Base-by-base conservation (phyloP, 2,888 invertebrate genomes). In the Acronicta aceris region DNA sequence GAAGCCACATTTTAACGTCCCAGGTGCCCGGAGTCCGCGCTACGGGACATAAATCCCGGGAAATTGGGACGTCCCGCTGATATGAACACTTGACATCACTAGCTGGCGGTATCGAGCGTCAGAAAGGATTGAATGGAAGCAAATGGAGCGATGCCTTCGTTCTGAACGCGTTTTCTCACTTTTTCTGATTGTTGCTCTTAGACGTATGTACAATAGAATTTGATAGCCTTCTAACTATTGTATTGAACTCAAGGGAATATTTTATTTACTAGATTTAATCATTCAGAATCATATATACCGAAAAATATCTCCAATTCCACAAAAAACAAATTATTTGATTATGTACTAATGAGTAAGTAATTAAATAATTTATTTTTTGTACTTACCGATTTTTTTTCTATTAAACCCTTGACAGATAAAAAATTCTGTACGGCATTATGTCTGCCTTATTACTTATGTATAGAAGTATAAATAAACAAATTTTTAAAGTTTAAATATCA, bases 111-210 rank as follows among this genome's bases (percentile, higher is more conserved):
- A 72, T 75, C 51, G 75, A 59, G 58, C 66, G 47, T 71, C 60
- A 63, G 36, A 74, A 76, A 68, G 62, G 77, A 76, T 76, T 79
- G 79, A 58, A 56, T 21, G 49, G 49, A 59, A 59, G 38, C 49
- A 68, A 76, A 79, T 73, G 70, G 63, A 36, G 50, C 64, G 77
- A 62, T 58, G 60, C 59, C 49, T 59, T 59, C 48, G 25, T 48
- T 49, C 41, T 41, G 48, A 51, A 36, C 59, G 47, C 59, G 50
- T 55, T 62, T 58, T 62, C 27, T 49, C 68, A 62, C 59, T 79
- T 63, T 62, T 61, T 61, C 36, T 17, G 47, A 72, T 64, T 48
- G 60, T 62, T 61, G 63, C 67, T 74, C 47, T 54, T 10, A 56
- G 49, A 55, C 36, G 41, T 21, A 62, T 21, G 21, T 59, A 56